phyloP scores from a whole-genome alignment of 2,113 vertebrate genomes.

The Leucosticte australis region DNA sequence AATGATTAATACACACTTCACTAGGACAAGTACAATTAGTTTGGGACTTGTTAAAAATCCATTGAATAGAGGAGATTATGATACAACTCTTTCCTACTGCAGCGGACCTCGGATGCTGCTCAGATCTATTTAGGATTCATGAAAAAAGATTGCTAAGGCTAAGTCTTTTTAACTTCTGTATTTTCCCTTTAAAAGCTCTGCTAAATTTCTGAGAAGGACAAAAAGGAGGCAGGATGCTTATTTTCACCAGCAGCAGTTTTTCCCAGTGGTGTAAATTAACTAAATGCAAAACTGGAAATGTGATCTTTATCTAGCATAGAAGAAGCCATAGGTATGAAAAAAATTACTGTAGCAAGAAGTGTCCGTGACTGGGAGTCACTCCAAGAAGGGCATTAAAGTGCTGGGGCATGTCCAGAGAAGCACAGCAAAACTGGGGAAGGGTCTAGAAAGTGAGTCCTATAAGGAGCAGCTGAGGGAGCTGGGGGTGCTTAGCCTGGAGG shows the following conservation, averaged over 20 bases:
- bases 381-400: neutral
- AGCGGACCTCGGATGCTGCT: neutral
- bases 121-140: neutral
- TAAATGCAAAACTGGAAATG: neutral
- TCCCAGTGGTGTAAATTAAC: neutral
- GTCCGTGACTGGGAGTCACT: neutral
- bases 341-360: neutral
- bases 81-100: neutral
- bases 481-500: neutral
- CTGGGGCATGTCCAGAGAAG: neutral
- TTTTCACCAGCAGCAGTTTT: neutral
- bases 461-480: neutral
- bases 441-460: neutral
- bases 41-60: neutral
- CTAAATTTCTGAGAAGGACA: neutral
- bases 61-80: neutral
- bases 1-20: neutral
- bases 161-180: neutral
- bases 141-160: neutral
- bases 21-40: neutral
- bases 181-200: neutral
- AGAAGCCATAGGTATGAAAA: neutral
- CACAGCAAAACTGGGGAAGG: neutral
- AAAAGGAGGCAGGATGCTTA: neutral
- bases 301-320: neutral